phyloP scores from a whole-genome alignment of 2,888 invertebrate species.

The Norana najaformis region DNA sequence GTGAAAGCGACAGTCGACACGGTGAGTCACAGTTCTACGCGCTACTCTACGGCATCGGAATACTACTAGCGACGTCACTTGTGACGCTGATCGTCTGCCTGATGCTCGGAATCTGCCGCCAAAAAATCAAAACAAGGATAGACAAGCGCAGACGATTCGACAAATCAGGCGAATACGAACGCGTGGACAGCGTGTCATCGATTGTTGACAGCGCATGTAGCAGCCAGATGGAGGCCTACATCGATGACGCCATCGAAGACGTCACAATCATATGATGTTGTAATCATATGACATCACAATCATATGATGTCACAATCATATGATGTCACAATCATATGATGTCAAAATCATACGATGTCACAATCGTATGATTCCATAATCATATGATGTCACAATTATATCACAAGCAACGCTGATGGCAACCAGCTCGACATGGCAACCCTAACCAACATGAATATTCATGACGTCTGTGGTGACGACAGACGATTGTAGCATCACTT shows the following conservation, averaged over 20 bases:
- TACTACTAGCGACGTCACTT: slow-evolving; percentile 39
- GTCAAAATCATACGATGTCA: slow-evolving; percentile 14
- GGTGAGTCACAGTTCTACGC: slow-evolving; percentile 40
- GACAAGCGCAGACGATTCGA: slow-evolving; percentile 35
- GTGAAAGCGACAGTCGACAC: not conserved
- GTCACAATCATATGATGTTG: slow-evolving; percentile 36
- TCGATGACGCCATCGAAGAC: slow-evolving; percentile 36
- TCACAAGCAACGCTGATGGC: not conserved
- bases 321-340: slow-evolving; percentile 37
- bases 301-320: not conserved
- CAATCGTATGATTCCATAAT: not conserved
- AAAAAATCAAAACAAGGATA: slow-evolving; percentile 36
- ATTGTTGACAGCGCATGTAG: slow-evolving; percentile 39
- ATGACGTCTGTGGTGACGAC: not conserved
- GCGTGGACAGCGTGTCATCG: slow-evolving; percentile 45
- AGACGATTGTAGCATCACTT: no score
- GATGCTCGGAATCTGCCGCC: slow-evolving; percentile 42
- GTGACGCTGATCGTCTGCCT: slow-evolving; percentile 38
- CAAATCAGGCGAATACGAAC: slow-evolving; percentile 42
- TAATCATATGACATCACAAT: slow-evolving; percentile 19
- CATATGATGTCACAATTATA: no score
- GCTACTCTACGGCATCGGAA: slow-evolving; percentile 44
- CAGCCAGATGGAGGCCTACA: slow-evolving; percentile 32
- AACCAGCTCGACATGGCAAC: not conserved
- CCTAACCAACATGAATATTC: not conserved